Conservation (phyloP, 2,797 vertebrate species). For the Synanceia verrucosa region DNA sequence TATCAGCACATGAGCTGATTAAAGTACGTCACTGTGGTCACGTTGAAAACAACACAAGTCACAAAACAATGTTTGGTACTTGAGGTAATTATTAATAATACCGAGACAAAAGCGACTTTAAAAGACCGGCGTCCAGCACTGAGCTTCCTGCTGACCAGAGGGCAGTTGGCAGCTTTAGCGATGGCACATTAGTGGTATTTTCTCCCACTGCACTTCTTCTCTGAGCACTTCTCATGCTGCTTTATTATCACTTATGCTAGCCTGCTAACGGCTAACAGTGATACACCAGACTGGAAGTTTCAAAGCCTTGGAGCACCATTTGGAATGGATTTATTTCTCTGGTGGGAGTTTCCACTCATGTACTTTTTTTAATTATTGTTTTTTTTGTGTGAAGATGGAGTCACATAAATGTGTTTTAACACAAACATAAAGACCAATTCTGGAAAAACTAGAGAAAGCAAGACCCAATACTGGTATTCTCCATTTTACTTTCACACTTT, state of each 20-base stretch:
- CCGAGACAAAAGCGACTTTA: conserved; percentile 6
- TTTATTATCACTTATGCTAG: conserved; percentile 7
- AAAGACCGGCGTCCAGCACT: neutral
- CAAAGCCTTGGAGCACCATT: neutral
- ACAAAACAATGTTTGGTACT: conserved; percentile 17
- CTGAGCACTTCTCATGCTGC: conserved; percentile 18
- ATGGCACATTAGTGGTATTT: conserved; percentile 43
- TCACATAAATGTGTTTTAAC: no score
- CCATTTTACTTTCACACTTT: neutral
- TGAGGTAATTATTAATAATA: conserved; percentile 61
- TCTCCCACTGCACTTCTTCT: conserved; percentile 15
- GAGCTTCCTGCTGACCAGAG: conserved; percentile 7
- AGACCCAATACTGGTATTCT: neutral
- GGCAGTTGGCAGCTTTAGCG: conserved; percentile 74
- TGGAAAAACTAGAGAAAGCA: no score
- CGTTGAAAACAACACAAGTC: conserved; percentile 34
- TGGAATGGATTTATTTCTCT: neutral
- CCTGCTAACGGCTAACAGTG: conserved; percentile 40
- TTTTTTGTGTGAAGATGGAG: neutral
- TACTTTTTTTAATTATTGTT: no score
- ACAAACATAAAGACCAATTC: no score
- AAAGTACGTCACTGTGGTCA: neutral
- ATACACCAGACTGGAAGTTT: conserved; percentile 11
- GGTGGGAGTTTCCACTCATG: neutral
- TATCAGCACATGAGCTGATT: conserved; percentile 13